These are phyloP conservation scores for Sebastes alutus DNA, from an alignment of 2,797 vertebrate species.

Conservation along the genomic window DNA sequence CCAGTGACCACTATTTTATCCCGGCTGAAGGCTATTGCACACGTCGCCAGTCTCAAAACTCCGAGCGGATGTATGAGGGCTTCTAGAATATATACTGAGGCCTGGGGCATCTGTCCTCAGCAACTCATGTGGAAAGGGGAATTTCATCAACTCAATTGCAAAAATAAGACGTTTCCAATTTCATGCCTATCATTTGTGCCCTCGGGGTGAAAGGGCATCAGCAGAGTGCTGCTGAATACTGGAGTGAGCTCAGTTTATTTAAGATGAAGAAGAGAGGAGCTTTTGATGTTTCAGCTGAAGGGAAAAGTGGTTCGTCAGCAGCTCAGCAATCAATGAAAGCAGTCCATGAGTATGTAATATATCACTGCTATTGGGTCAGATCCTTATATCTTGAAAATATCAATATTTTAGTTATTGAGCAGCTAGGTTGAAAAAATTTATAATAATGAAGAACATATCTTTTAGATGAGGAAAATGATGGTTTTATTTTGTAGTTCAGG, in stretches of 20 bases:
- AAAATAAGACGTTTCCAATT: slow-evolving; percentile 56
- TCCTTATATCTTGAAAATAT: background rate
- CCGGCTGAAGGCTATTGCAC: slow-evolving; percentile 21
- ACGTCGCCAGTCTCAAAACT: slow-evolving; percentile 19
- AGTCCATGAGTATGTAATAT: background rate
- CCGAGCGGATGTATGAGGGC: background rate
- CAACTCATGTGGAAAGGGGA: slow-evolving; percentile 28
- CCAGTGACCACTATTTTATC: background rate
- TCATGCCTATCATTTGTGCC: slow-evolving; percentile 50
- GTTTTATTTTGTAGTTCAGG: background rate
- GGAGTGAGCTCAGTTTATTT: slow-evolving; percentile 29
- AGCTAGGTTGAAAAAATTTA: background rate
- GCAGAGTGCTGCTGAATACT: slow-evolving; percentile 12
- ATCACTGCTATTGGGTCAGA: background rate
- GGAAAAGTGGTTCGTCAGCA: slow-evolving; percentile 7
- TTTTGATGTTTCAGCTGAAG: slow-evolving; percentile 47
- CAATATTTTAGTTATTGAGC: background rate
- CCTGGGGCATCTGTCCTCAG: slow-evolving; percentile 30
- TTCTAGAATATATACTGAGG: slow-evolving; percentile 8
- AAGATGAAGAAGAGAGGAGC: slow-evolving; percentile 15
- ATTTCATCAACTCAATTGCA: slow-evolving; percentile 52
- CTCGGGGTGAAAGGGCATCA: slow-evolving; percentile 53
- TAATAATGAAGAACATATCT: background rate
- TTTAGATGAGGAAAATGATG: background rate
- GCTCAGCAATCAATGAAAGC: slow-evolving; percentile 18